Percentiles rank a stretch among this genome's conserved stretches.
Conservation (phyloP, 1,140 invertebrate species). For the Atta colombica region DNA sequence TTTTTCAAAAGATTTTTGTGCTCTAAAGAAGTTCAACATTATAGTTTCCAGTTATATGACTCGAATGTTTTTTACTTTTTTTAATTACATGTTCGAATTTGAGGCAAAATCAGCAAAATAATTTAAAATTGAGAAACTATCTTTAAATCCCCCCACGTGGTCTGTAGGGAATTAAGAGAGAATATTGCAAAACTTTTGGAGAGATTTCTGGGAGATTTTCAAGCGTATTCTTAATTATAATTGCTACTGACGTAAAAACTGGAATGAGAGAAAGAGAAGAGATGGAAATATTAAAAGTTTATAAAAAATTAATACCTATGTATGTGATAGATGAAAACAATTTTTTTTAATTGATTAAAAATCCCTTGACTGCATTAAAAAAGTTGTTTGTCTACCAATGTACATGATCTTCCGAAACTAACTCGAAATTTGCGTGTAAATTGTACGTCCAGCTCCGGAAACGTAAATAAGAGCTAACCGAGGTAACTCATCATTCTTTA, state of each 20-base stretch:
- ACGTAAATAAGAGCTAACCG: constrained; percentile 39
- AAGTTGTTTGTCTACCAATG: not conserved
- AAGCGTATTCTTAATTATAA: not conserved
- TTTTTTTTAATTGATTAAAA: not conserved
- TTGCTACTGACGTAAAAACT: not conserved
- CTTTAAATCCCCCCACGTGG: no score
- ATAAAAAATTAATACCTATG: not conserved
- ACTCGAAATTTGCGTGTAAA: constrained; percentile 42
- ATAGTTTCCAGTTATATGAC: no score
- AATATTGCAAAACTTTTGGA: not conserved
- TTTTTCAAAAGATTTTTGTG: no score
- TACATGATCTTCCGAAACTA: not conserved
- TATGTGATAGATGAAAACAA: not conserved
- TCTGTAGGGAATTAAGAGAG: no score
- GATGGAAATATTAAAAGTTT: not conserved
- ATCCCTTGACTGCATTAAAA: not conserved
- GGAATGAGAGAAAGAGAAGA: not conserved
- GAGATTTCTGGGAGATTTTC: not conserved
- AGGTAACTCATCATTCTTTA: constrained; percentile 47
- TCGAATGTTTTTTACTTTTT: no score
- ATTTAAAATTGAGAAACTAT: no score
- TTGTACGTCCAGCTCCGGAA: constrained; percentile 10
- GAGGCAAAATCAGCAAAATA: no score
- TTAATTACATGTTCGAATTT: no score
- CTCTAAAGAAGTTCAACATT: no score